Conservation (phyloP, 2,888 invertebrate genomes). For the Lasioglossum calceatum region DNA sequence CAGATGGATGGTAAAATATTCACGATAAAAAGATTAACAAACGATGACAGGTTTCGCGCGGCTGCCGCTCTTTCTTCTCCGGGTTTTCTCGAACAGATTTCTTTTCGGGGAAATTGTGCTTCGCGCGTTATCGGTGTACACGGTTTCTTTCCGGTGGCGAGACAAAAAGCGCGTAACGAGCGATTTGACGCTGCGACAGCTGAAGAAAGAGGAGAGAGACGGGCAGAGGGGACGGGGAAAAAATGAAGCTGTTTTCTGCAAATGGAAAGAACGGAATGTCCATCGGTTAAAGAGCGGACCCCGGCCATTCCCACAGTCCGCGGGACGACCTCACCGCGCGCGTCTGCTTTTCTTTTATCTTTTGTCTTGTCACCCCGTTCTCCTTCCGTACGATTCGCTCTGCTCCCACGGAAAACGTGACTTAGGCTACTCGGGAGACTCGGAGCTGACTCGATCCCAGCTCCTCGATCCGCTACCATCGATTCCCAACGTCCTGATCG, state of each 20-base stretch:
- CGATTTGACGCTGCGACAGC: slow-evolving; percentile 55
- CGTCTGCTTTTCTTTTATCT: slow-evolving; percentile 71
- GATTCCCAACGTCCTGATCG: slow-evolving; percentile 11
- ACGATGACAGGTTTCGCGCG: not conserved
- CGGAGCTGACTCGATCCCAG: not conserved
- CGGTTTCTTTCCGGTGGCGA: not conserved
- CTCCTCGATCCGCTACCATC: not conserved
- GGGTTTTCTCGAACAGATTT: not conserved
- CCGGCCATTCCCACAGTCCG: slow-evolving; percentile 75
- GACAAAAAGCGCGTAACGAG: slow-evolving; percentile 37
- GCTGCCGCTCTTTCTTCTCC: not conserved
- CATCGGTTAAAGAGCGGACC: slow-evolving; percentile 52
- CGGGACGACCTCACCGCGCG: slow-evolving; percentile 63
- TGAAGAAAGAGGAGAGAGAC: not conserved
- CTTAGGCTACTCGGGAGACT: slow-evolving; percentile 30
- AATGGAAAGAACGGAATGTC: slow-evolving; percentile 42
- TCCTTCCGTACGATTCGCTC: slow-evolving; percentile 71
- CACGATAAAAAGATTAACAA: not conserved
- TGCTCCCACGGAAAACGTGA: slow-evolving; percentile 78
- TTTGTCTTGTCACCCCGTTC: slow-evolving; percentile 76
- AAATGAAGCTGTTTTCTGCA: slow-evolving; percentile 24
- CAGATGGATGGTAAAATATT: not conserved
- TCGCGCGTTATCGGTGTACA: slow-evolving; percentile 13
- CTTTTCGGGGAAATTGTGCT: slow-evolving; percentile 14
- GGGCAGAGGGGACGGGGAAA: not conserved